Evolutionary conservation across 2,797 vertebrate species (phyloP).

Genomic region (Acrossocheilus wenchowensis): DNA sequence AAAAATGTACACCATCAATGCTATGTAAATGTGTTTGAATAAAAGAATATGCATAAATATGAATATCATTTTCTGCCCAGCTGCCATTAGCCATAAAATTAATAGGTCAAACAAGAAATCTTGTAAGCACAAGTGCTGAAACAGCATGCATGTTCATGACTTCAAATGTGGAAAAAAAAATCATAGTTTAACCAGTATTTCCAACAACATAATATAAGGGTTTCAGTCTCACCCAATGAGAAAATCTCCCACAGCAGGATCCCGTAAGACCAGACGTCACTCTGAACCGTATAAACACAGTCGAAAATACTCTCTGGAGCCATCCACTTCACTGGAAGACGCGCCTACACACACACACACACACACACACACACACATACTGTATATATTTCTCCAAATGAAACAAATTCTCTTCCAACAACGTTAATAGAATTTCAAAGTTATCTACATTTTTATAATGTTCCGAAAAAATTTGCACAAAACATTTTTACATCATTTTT

Average conservation of each 20-base stretch:
- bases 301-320: conserved; percentile 98
- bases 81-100: not conserved
- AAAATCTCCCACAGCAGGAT: conserved; percentile 99
- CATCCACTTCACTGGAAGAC: conserved; percentile 99
- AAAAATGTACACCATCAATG: not conserved
- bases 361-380: not conserved
- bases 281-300: conserved; percentile 96
- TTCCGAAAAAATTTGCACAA: not conserved
- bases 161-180: not conserved
- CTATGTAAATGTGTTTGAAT: not conserved
- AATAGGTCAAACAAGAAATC: not conserved
- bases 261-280: conserved; percentile 98
- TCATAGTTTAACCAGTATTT: not conserved
- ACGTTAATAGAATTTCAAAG: not conserved
- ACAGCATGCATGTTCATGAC: not conserved
- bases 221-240: conserved; percentile 87
- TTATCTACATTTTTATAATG: not conserved
- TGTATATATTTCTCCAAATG: not conserved
- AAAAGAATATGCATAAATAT: not conserved
- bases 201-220: not conserved
- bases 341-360: conserved; percentile 80
- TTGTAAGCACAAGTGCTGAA: not conserved
- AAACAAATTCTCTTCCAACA: not conserved
- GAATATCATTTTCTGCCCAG: not conserved
- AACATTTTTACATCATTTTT: not conserved